These are phyloP conservation scores for Axinella damicornis DNA, from an alignment of 37 sponge, comb jelly and placozoan genomes.

Conservation along the genomic window DNA sequence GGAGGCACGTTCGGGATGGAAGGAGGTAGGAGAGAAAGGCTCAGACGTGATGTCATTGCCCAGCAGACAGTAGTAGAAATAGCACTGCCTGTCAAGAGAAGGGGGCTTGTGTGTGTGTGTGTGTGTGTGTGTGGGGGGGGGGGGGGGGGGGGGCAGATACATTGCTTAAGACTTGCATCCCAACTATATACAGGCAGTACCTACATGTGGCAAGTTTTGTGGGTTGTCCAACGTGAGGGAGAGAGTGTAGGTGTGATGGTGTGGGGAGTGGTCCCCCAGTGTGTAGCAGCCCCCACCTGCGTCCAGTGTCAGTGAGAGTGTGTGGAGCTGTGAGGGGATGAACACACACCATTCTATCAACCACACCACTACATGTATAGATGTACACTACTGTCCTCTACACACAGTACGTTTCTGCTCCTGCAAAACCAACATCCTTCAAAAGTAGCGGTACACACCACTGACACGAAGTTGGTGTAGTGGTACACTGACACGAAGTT, in stretches of 20 bases:
- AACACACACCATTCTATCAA: too few species aligned
- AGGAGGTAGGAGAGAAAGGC: conserved; percentile 49
- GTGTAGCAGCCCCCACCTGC: conserved; percentile 64
- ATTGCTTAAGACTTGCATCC: too few species aligned
- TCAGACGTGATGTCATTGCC: conserved; percentile 84
- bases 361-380: too few species aligned
- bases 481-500: too few species aligned
- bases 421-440: too few species aligned
- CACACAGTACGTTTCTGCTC: too few species aligned
- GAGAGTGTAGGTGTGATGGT: conserved; percentile 54
- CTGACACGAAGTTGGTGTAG: too few species aligned
- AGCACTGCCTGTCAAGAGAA: background rate
- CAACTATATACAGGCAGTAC: background rate
- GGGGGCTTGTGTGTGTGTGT: background rate
- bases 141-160: background rate
- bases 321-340: too few species aligned
- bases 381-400: too few species aligned
- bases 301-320: conserved; percentile 56
- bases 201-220: conserved; percentile 45
- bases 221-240: conserved; percentile 65
- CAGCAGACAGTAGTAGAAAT: conserved; percentile 76
- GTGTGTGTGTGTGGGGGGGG: background rate
- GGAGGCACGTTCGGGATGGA: conserved; percentile 75
- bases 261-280: conserved; percentile 38
- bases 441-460: too few species aligned